phyloP scores from a whole-genome alignment of 1,140 invertebrate genomes.

The Bombus picipes region DNA sequence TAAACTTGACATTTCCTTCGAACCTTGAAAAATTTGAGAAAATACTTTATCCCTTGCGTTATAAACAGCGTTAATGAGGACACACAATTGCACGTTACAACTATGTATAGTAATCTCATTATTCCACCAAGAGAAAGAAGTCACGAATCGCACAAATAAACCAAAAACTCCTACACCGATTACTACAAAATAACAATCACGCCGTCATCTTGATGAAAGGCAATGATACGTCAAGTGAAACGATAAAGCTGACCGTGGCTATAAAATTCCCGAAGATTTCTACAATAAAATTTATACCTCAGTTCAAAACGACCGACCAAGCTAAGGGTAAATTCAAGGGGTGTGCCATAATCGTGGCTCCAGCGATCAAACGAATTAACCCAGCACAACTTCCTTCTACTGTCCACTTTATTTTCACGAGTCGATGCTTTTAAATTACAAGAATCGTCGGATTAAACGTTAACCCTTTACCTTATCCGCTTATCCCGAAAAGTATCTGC shows the following conservation, averaged over 20 bases:
- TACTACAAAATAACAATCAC: background rate
- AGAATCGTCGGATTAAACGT: slow-evolving; percentile 20
- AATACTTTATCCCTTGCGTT: too few species aligned
- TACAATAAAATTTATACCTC: background rate
- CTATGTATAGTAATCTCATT: too few species aligned
- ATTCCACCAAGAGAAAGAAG: too few species aligned
- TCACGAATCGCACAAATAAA: too few species aligned
- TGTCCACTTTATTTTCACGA: background rate
- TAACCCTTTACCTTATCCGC: too few species aligned
- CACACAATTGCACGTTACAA: too few species aligned
- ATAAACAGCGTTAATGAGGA: too few species aligned
- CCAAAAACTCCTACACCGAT: background rate
- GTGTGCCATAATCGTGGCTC: background rate
- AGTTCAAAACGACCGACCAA: background rate
- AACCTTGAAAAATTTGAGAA: too few species aligned
- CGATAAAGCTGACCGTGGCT: background rate
- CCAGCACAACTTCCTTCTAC: background rate
- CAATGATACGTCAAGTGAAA: background rate
- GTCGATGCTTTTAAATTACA: background rate
- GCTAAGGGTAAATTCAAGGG: background rate
- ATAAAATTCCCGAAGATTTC: background rate
- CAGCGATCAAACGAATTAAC: background rate
- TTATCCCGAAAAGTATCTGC: too few species aligned
- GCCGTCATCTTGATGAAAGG: background rate
- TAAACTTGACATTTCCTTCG: too few species aligned